Percentiles rank a stretch among this genome's conserved stretches.
phyloP scores from a whole-genome alignment of 2,113 vertebrate species.

The Strigops habroptila region DNA sequence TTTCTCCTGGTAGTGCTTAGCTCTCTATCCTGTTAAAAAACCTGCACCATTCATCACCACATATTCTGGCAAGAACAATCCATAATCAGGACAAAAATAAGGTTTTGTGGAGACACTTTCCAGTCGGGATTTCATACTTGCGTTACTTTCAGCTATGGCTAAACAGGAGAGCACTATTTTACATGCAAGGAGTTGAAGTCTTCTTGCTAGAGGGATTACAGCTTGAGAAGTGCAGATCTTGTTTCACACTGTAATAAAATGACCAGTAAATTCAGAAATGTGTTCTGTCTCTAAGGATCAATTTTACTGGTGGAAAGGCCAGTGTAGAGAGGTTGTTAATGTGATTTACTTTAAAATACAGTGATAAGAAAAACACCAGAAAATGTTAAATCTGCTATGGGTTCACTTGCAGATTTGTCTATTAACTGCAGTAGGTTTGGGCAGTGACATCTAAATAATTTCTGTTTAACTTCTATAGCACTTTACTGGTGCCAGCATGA shows the following conservation, averaged over 20 bases:
- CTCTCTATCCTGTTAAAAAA: neutral
- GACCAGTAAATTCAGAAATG: neutral
- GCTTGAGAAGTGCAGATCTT: neutral
- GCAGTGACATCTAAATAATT: neutral
- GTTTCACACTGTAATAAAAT: neutral
- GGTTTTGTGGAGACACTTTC: neutral
- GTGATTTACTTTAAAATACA: neutral
- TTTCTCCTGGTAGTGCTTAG: neutral
- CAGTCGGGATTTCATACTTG: neutral
- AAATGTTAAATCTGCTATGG: neutral
- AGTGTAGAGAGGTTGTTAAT: neutral
- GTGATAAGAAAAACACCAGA: neutral
- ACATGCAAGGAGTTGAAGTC: neutral
- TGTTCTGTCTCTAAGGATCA: neutral
- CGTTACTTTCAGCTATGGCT: neutral
- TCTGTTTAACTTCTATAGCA: neutral
- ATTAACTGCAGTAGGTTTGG: neutral
- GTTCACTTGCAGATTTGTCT: neutral
- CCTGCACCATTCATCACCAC: neutral
- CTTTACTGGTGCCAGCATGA: neutral
- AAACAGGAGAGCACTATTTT: neutral
- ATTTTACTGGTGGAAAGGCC: neutral
- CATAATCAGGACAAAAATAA: neutral
- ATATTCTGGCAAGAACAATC: neutral
- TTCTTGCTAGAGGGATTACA: neutral